Evolutionary conservation across 1,140 invertebrate genomes (phyloP).

Genomic region (Berghia stephanieae): DNA sequence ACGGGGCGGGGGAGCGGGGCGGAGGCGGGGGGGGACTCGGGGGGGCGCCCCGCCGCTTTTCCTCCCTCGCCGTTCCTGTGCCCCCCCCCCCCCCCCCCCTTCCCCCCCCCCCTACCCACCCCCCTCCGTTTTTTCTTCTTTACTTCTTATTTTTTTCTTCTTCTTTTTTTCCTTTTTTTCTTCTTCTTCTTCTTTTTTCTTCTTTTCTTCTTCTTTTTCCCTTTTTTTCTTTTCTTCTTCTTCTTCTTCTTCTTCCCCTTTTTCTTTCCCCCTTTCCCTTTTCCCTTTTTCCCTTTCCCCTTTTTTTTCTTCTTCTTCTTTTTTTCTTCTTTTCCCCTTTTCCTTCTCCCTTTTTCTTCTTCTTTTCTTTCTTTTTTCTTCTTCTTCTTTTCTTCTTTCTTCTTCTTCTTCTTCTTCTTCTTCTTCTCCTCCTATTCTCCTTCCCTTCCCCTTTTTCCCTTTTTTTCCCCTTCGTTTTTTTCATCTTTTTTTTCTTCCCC

Average conservation of each 20-base stretch:
- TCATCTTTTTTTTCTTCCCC: neutral
- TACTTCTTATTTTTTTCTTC: neutral
- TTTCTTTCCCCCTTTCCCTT: neutral
- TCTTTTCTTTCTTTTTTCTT: neutral
- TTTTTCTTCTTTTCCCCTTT: neutral
- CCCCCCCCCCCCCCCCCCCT: neutral
- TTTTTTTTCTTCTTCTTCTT: neutral
- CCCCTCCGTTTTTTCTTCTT: neutral
- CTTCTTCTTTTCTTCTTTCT: neutral
- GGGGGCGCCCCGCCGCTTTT: neutral
- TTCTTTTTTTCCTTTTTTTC: neutral
- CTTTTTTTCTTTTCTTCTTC: neutral
- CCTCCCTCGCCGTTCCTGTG: neutral
- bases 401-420: neutral
- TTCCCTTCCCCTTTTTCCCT: neutral
- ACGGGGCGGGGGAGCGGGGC: too few species aligned
- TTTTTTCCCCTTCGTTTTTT: conserved; percentile 2
- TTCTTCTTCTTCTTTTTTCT: neutral
- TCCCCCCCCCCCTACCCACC: neutral
- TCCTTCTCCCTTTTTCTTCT: neutral
- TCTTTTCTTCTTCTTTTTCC: neutral
- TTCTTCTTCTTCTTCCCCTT: neutral
- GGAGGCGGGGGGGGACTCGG: too few species aligned
- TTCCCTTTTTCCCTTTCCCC: neutral
- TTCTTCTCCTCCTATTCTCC: neutral